Conservation (phyloP, 2,797 vertebrate genomes). For the Coluber constrictor region DNA sequence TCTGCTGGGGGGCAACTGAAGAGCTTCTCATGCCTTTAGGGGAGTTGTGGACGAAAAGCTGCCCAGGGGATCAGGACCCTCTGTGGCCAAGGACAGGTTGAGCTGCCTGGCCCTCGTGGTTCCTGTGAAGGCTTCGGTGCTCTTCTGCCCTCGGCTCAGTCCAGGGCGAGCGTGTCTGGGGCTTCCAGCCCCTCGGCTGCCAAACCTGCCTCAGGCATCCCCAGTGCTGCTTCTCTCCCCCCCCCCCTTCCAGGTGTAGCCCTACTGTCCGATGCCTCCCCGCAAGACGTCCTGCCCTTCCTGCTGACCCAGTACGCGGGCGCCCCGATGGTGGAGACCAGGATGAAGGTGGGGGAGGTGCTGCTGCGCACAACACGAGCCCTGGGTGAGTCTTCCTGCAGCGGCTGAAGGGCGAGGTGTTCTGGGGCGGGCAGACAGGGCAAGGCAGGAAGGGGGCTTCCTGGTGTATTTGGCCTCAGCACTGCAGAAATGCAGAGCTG, state of each 20-base stretch:
- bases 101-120: too few relatives aligned
- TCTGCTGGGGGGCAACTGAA: neutral
- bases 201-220: neutral
- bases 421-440: too few relatives aligned
- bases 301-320: constrained; percentile 78
- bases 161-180: neutral
- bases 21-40: neutral
- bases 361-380: constrained; percentile 86
- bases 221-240: neutral
- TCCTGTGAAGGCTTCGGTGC: neutral
- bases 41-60: neutral
- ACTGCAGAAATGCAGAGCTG: neutral
- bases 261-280: constrained; percentile 79
- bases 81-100: neutral
- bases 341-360: constrained; percentile 91
- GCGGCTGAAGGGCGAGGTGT: too few relatives aligned
- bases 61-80: neutral
- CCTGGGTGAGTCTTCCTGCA: constrained; percentile 78
- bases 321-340: constrained; percentile 69
- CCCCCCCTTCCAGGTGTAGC: constrained; percentile 73
- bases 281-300: constrained; percentile 78
- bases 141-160: neutral
- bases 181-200: neutral
- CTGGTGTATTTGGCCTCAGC: neutral
- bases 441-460: neutral